Evolutionary conservation across 2,797 vertebrate species (phyloP).

Genomic region (Trachurus trachurus): DNA sequence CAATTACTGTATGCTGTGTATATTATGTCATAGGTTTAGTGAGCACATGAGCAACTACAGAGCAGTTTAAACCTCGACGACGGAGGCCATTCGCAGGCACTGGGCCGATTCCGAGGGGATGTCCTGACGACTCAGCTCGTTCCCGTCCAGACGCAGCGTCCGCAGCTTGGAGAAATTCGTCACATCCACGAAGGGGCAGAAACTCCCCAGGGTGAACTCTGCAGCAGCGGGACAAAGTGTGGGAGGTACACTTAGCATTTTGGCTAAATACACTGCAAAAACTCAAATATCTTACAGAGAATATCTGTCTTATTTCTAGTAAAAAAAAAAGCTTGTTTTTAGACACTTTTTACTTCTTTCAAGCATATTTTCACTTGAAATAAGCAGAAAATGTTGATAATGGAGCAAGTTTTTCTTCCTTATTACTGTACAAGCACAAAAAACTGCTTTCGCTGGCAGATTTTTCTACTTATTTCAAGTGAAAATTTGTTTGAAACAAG

Average conservation of each 20-base stretch:
- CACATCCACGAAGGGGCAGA: constrained; percentile 92
- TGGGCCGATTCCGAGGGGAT: constrained; percentile 89
- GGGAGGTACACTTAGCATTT: neutral
- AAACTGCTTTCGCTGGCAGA: too few species aligned
- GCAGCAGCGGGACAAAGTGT: neutral
- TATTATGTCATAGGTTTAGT: neutral
- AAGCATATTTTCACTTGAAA: too few species aligned
- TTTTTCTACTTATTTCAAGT: too few species aligned
- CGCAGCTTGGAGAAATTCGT: constrained; percentile 94
- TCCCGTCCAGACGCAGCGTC: constrained; percentile 94
- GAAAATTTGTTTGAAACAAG: too few species aligned
- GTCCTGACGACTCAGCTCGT: constrained; percentile 88
- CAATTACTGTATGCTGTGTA: neutral
- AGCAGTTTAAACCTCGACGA: constrained; percentile 89
- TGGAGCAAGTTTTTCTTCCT: too few species aligned
- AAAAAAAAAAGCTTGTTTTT: too few species aligned
- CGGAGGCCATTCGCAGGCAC: constrained; percentile 91
- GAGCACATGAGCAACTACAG: neutral
- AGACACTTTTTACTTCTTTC: too few species aligned
- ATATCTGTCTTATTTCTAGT: too few species aligned
- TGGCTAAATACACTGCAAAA: too few species aligned
- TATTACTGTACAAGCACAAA: too few species aligned
- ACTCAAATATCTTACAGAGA: too few species aligned
- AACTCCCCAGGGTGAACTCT: constrained; percentile 97
- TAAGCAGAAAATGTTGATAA: too few species aligned